Evolutionary conservation across 2,888 invertebrate genomes (phyloP), one percentile per base, ranked within the genome.

Genomic region (Rhagophthalmus giganteus): DNA sequence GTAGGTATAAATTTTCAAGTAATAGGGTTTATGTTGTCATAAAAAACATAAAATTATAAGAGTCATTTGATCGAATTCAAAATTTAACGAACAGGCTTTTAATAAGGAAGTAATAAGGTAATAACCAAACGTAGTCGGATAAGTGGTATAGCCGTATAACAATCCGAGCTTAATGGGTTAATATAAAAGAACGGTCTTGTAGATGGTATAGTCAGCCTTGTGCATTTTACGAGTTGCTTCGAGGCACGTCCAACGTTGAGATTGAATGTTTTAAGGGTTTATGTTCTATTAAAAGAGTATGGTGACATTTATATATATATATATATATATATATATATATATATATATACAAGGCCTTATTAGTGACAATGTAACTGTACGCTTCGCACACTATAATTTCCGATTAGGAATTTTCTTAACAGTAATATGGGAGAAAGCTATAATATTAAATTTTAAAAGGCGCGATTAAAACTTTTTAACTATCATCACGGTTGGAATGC

Each of bases 261-360:
- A 59, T 58, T 59, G 57, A 59, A 59, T 58, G 57, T 59, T 59
- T 54, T 34, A 48, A 50, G 49, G 55, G 54, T 59, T 59, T 59
- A 59, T 59, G 55, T 38, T 42, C 56, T 55, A 58, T 56, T 58
- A 59, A 53, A 56, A 52, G 44, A 35, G 40, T 30, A 55, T 54
- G 37, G 52, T 38, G 57, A 58, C 59, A 56, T 59, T 40, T 38
- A 38, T 34, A 26, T 28, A 30, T 34, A 12, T 28, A 37, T 24
- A 9, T 15, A n/a, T n/a, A n/a, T n/a, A n/a, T n/a, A n/a, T n/a
- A n/a, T 34, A 26, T 28, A 30, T 34, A 12, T 28, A 37, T 20
- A 20, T 7, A 3, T 20, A 20, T 3, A 20, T 20, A 3, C 20
- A 20, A 3, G 7, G 7, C 61, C 56, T 58, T 7, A 20, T 20